Evolutionary conservation across 2,888 invertebrate species (phyloP).

Genomic region (Anoplius nigerrimus): DNA sequence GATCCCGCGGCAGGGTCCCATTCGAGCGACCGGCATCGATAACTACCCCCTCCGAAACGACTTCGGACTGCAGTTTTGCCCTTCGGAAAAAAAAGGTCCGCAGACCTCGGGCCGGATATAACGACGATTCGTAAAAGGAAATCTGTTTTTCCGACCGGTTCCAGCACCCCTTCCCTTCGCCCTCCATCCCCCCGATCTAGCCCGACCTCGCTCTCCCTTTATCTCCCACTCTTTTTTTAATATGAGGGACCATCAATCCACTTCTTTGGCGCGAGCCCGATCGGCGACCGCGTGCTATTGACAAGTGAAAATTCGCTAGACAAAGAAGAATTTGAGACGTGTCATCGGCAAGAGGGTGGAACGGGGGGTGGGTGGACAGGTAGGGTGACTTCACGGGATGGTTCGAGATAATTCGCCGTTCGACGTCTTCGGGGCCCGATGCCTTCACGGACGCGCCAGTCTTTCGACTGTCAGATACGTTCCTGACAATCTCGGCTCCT

Average conservation of each 20-base stretch:
- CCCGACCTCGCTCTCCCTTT: background rate
- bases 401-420: too few relatives aligned
- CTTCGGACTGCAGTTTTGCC: background rate
- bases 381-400: background rate
- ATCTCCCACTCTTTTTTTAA: conserved; percentile 26
- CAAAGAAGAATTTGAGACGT: conserved; percentile 30
- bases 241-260: conserved; percentile 35
- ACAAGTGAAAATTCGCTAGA: conserved; percentile 38
- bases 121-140: conserved; percentile 29
- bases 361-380: background rate
- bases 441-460: too few relatives aligned
- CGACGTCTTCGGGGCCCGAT: too few relatives aligned
- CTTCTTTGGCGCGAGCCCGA: conserved; percentile 28
- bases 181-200: too few relatives aligned
- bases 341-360: conserved; percentile 9
- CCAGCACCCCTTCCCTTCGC: background rate
- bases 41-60: background rate
- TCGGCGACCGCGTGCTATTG: conserved; percentile 37
- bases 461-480: too few relatives aligned
- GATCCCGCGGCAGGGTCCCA: background rate
- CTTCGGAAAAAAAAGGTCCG: background rate
- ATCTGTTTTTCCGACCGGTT: conserved; percentile 17
- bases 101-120: background rate
- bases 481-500: too few relatives aligned
- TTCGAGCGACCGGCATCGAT: background rate